These are phyloP conservation scores for Syritta pipiens DNA, from an alignment of 2,888 invertebrate genomes.

Conservation along the genomic window DNA sequence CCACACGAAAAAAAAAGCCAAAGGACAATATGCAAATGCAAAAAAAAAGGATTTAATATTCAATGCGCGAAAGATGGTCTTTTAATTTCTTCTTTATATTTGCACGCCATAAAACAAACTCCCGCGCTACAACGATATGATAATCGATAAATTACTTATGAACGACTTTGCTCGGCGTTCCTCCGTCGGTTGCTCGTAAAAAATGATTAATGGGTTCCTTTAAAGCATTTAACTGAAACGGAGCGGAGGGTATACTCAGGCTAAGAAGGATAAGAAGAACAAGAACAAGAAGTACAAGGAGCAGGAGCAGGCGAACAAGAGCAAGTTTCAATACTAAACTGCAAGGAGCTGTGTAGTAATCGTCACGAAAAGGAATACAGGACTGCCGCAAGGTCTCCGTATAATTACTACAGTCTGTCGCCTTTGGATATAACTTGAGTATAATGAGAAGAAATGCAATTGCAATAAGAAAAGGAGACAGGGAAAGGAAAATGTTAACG, in stretches of 20 bases:
- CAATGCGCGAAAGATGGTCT: constrained; percentile 27
- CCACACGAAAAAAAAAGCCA: background rate
- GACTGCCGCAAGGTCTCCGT: constrained; percentile 62
- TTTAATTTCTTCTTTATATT: constrained; percentile 59
- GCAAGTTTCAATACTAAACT: constrained; percentile 2
- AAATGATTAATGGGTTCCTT: constrained; percentile 61
- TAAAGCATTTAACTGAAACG: constrained; percentile 36
- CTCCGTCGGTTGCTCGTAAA: constrained; percentile 40
- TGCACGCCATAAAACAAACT: constrained; percentile 54
- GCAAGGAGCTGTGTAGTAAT: constrained; percentile 11
- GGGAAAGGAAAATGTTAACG: background rate
- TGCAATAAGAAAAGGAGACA: background rate
- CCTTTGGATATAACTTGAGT: constrained; percentile 57
- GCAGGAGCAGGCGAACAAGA: background rate
- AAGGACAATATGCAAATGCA: background rate
- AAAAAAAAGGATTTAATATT: constrained; percentile 50
- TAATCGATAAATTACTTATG: constrained; percentile 66
- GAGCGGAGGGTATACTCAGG: background rate
- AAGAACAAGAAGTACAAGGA: background rate
- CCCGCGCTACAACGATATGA: constrained; percentile 36
- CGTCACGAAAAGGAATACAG: constrained; percentile 22
- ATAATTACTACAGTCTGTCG: constrained; percentile 67
- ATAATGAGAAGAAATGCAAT: constrained; percentile 65
- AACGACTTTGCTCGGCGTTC: constrained; percentile 21
- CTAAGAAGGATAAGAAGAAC: constrained; percentile 5